Conservation (phyloP, 2,113 vertebrate species). For the Channa argus region DNA sequence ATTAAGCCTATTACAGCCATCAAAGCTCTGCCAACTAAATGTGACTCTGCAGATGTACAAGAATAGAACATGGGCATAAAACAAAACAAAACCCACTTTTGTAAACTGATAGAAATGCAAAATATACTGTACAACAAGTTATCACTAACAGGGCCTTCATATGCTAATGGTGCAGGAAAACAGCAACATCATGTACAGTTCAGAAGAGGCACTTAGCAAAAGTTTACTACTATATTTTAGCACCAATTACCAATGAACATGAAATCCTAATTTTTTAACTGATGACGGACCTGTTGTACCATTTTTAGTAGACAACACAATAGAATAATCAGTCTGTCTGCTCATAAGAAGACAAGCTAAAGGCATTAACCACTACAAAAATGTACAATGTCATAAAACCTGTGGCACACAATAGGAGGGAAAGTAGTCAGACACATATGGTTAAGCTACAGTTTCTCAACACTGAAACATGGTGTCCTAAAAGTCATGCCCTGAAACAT, state of each 20-base stretch:
- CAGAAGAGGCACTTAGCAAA: conserved; percentile 79
- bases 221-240: conserved; percentile 44
- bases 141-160: conserved; percentile 59
- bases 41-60: conserved; percentile 35
- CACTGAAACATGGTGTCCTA: conserved; percentile 45
- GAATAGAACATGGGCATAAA: background rate
- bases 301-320: conserved; percentile 26
- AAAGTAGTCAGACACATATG: conserved; percentile 69
- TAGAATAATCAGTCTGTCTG: conserved; percentile 21
- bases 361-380: conserved; percentile 59
- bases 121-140: conserved; percentile 48
- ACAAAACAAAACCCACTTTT: background rate
- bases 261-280: conserved; percentile 34
- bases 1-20: conserved; percentile 60
- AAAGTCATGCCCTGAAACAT: conserved; percentile 56
- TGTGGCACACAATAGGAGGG: conserved; percentile 64
- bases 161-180: conserved; percentile 60
- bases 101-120: conserved; percentile 40
- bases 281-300: conserved; percentile 27
- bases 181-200: conserved; percentile 46
- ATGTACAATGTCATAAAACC: conserved; percentile 67
- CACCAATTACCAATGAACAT: conserved; percentile 38
- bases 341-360: conserved; percentile 49
- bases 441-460: conserved; percentile 51
- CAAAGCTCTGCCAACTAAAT: conserved; percentile 64